Evolutionary conservation across 2,797 vertebrate species (phyloP).

Genomic region (Ctenosaura bakeri): DNA sequence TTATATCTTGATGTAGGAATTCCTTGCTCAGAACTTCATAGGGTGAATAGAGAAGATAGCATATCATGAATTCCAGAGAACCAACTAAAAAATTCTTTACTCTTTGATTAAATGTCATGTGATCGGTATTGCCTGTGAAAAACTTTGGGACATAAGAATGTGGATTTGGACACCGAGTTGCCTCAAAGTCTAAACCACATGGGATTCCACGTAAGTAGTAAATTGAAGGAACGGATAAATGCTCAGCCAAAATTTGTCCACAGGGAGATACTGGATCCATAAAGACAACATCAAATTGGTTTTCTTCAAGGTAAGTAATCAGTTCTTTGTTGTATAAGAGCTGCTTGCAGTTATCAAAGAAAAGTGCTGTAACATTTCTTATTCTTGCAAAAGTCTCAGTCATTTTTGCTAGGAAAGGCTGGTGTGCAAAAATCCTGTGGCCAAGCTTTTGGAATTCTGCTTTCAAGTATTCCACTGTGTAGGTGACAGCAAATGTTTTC

Average conservation of each 20-base stretch:
- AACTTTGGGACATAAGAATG: slow-evolving; percentile 71
- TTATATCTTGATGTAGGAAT: slow-evolving; percentile 70
- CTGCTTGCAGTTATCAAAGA: slow-evolving; percentile 70
- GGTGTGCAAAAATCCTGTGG: slow-evolving; percentile 53
- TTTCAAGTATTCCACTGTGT: slow-evolving; percentile 70
- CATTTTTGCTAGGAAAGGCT: slow-evolving; percentile 56
- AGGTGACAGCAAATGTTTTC: slow-evolving; percentile 79
- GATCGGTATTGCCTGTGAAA: slow-evolving; percentile 68
- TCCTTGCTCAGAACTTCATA: slow-evolving; percentile 70
- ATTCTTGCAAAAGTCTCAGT: slow-evolving; percentile 50
- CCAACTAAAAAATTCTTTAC: slow-evolving; percentile 63
- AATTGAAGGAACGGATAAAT: slow-evolving; percentile 73
- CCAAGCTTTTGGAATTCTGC: slow-evolving; percentile 54
- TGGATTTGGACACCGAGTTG: slow-evolving; percentile 71
- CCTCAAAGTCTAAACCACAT: slow-evolving; percentile 53
- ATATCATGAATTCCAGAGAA: slow-evolving; percentile 66
- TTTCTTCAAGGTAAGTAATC: slow-evolving; percentile 54
- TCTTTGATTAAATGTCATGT: slow-evolving; percentile 70
- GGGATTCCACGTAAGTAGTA: slow-evolving; percentile 69
- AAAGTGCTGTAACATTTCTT: slow-evolving; percentile 52
- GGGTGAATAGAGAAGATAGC: slow-evolving; percentile 58
- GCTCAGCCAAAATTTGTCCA: slow-evolving; percentile 74
- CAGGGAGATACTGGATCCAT: slow-evolving; percentile 71
- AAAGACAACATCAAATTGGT: slow-evolving; percentile 71
- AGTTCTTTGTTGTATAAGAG: slow-evolving; percentile 67